Evolutionary conservation across 2,888 invertebrate genomes (phyloP), one percentile per base, ranked within the genome.

Genomic region (Dryobotodes eremita): DNA sequence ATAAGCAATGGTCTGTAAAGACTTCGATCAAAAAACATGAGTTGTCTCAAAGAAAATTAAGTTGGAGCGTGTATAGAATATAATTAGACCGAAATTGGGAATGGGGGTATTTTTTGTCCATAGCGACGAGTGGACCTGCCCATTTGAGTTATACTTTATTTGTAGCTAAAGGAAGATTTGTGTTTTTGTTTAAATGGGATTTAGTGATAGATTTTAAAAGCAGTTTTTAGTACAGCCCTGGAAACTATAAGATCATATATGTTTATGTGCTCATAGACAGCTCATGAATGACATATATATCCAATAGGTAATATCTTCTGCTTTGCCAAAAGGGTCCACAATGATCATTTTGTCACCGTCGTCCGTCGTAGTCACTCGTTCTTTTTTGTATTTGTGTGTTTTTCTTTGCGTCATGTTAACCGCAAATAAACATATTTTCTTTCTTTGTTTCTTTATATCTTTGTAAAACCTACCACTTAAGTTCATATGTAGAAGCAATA

Each of bases 1-100:
- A 90, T 91, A 91, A 82, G 71, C 80, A 70, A 82, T 71, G 71
- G n/a, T 50, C 79, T 74, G 71, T 46, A 82, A 84, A 77, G 42
- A 77, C 55, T 77, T 82, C 81, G 68, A 86, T 88, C 71, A 88
- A 83, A 87, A 82, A 83, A 77, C 82, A 82, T 77, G 73, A 82
- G 80, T 72, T 86, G 70, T 70, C 73, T 65, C 62, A 68, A 75
- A 72, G 82, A 74, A 85, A 88, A 86, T 84, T 86, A 86, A 78
- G 68, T 74, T 55, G 26, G n/a, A 6, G 80, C 82, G 87, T 62
- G 87, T 46, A 50, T 23, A 62, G 89, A 88, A 87, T 87, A 76
- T 75, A 74, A 87, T 85, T 80, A 78, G 73, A 42, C 42, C 71
- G 20, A 65, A 86, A 71, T 55, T 72, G 76, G 61, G 42, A 61